Base-by-base conservation (phyloP, 2,797 vertebrate genomes). In the Cyclopterus lumpus region DNA sequence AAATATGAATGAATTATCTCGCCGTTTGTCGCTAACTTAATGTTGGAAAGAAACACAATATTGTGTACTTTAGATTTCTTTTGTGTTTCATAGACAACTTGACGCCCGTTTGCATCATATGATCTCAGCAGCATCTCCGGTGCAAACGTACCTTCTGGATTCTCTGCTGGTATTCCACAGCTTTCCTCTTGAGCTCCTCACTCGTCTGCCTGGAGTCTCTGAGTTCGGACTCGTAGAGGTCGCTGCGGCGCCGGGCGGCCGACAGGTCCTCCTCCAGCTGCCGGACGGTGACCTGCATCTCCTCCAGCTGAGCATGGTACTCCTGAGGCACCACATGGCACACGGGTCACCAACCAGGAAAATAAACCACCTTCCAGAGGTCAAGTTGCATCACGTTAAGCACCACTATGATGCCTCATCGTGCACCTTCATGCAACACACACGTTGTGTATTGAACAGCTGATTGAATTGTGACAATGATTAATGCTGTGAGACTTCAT, bases 221-320 rank as follows among this genome's bases (percentile, higher is more conserved):
- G 64, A 99, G 92, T 91, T 99, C 98, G 0, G 96, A 93, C 84
- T 99, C 98, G 0, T 99, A 99, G 60, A 99, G 96, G 92, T 99
- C 98, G 1, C 97, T 99, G 71, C 97, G 97, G 75, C 97, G 96
- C 61, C 97, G 96, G 22, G 98, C 98, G 0, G 97, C 97, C 9
- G 97, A 97, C 26, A 99, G 96, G 84, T 99, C 97, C 86, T 99
- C 98, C 89, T 99, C 98, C 85, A 99, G 91, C 77, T 99, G 98
- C 82, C 97, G 96, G 95, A 99, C 97, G 94, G 97, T 97, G 66
- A 99, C 93, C 78, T 96, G 96, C 98, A 99, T 99, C 86, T 99
- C 98, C 84, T 99, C 98, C 77, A 99, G 94, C 91, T 99, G 98
- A 77, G 98, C 97, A 79, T 99, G 97, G 91, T 99, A 99, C 85